These are phyloP conservation scores for Aphelocoma californica DNA, from an alignment of 2,797 vertebrate genomes.

Conservation along the genomic window DNA sequence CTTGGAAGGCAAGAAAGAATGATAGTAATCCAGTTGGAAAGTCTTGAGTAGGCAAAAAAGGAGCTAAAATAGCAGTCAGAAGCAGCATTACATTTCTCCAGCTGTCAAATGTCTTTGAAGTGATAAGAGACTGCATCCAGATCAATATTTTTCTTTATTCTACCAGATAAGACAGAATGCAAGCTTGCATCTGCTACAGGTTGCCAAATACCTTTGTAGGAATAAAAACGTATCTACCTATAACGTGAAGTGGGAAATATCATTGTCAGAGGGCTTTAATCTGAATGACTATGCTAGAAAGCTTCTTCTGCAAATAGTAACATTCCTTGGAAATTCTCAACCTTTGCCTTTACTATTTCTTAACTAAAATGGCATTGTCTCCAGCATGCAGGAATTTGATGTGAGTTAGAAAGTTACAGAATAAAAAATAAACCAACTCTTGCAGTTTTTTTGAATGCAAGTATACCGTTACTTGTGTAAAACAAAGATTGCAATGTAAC, in stretches of 20 bases:
- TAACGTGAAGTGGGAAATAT: background rate
- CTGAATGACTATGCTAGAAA: background rate
- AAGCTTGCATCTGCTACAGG: background rate
- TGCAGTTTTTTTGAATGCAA: background rate
- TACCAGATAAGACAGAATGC: background rate
- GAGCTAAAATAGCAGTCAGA: background rate
- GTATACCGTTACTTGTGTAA: background rate
- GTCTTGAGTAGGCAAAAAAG: background rate
- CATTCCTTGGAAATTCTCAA: background rate
- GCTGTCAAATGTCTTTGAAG: background rate
- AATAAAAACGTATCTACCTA: background rate
- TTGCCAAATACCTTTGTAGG: background rate
- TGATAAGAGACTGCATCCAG: background rate
- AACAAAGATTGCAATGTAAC: background rate
- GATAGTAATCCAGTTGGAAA: background rate
- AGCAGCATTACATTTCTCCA: background rate
- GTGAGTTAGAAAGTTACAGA: background rate
- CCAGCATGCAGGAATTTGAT: background rate
- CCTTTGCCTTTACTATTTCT: background rate
- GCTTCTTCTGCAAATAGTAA: background rate
- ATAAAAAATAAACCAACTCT: background rate
- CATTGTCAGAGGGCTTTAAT: background rate
- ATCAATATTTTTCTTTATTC: slow-evolving; percentile 8
- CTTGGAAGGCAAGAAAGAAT: background rate
- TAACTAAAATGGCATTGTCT: background rate